Base-by-base conservation (phyloP, 2,888 invertebrate genomes). In the Eristalis intricaria region DNA sequence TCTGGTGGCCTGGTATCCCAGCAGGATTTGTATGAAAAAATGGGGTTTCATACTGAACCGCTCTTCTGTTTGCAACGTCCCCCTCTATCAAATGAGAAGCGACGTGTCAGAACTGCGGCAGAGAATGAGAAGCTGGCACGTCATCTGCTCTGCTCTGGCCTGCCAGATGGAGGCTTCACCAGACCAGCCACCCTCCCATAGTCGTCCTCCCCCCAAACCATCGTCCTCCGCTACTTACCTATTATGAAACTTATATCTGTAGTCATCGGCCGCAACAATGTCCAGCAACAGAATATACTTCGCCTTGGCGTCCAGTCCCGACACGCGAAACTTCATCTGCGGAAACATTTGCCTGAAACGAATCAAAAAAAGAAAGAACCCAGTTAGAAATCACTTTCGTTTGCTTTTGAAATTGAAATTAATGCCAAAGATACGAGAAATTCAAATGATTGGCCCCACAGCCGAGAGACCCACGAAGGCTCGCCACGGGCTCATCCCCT, bases 241-340 rank as follows among this genome's bases (percentile, higher is more conserved):
- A 96, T 98, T 98, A 95, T 98, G 98, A 95, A 98, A 98, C 94
- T 98, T 98, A 95, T 98, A 98, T 94, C 98, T 95, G 95, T 98
- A 99, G 95, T 99, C 99, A 94, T 99, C 99, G 89, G 99, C 98
- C 68, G 99, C 98, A 91, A 99, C 98, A 94, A 99, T 98, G 95
- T 99, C 99, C 96, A 99, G 95, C 91, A 99, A 96, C 89, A 99
- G 95, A 94, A 99, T 99, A 96, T 99, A 99, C 95, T 99, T 99
- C 93, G 99, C 98, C 94, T 99, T 98, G 93, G 98, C 97, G 95
- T 99, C 99, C 94, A 99, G 95, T 91, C 99, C 99, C 93, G 98
- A 97, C 91, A 99, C 97, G 93, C 99, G 97, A 94, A 99, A 99
- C 95, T 99, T 99, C 97, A 98, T 99, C 95, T 99, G 98, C 92